phyloP scores from a whole-genome alignment of 2,797 vertebrate genomes.

The Callimico goeldii region DNA sequence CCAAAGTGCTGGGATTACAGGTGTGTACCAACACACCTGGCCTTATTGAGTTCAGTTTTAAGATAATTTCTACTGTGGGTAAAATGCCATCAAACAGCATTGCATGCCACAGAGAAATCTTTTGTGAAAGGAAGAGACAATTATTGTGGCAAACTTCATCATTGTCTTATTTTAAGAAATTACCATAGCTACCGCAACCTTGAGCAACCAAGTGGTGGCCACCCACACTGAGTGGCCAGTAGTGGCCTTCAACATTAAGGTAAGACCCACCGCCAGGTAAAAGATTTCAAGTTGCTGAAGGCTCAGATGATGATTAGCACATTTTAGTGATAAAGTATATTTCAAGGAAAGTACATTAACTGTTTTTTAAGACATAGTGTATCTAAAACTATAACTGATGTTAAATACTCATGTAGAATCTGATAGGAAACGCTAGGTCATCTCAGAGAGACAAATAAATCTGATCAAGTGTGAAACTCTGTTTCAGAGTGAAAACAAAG shows the following conservation, averaged over 20 bases:
- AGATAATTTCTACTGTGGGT: background rate
- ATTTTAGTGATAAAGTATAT: background rate
- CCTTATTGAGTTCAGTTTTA: background rate
- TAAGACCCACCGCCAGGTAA: background rate
- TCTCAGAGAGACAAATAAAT: conserved; percentile 66
- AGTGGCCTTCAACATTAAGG: background rate
- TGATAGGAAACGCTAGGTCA: conserved; percentile 55
- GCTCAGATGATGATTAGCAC: background rate
- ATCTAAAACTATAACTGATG: conserved; percentile 47
- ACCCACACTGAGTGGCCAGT: background rate
- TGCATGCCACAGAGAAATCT: background rate
- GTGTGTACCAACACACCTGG: background rate
- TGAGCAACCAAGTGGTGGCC: background rate
- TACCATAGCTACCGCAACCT: background rate
- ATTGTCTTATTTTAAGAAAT: background rate
- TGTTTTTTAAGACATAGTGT: background rate
- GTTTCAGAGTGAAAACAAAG: conserved; percentile 70
- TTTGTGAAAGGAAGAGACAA: background rate
- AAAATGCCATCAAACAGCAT: background rate
- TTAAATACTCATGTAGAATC: background rate
- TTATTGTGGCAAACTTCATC: background rate
- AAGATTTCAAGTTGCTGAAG: background rate
- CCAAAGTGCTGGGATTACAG: background rate
- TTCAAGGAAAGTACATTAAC: background rate
- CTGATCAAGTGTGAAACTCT: conserved; percentile 29